Evolutionary conservation across 53 echinoderm and acorn worm species (phyloP), one percentile per base, ranked within the genome.

Genomic region (Crossaster papposus): DNA sequence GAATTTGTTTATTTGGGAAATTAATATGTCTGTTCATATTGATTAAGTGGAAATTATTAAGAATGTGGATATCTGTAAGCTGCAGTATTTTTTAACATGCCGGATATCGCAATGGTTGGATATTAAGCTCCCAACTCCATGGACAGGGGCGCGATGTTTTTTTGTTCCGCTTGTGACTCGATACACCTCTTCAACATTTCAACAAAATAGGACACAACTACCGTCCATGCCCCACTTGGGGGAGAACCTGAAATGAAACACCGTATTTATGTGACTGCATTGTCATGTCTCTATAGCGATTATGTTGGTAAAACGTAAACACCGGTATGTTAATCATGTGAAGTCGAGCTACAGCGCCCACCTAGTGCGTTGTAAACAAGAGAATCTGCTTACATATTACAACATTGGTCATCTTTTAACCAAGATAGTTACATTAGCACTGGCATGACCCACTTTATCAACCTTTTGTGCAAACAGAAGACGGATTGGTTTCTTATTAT

Each of bases 251-350:
- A 54, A 73, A 85, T 85, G 22, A 85, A 72, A 85, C 72, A 24
- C 72, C 36, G 44, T 85, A 85, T 85, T 85, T 85, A 72, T 72
- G 30, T 85, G 15, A 85, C 85, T 18, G 72, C 22, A 72, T 83
- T 54, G 73, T 32, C 54, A 72, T 22, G 14, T 30, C 44, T 72
- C 84, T 30, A 0, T 7, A 20, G 22, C 20, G 30, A 52, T 30
- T 31, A 72, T 50, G 72, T 51, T 20, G n/a, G n/a, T 2, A 0
- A 23, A 80, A 82, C 23, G 68, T 68, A 36, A 4, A 82, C 64
- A 15, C 24, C 52, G 36, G 13, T 55, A 54, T 85, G 85, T 85
- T 85, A 72, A 83, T 65, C 33, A 65, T 68, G 38, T 65, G 5
- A 81, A 23, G n/a, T 28, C 30, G 14, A 31, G 82, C 65, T 36